Percentiles rank a stretch among this genome's conserved stretches.
Conservation (phyloP, 2,888 invertebrate genomes). For the Sphinx pinastri region DNA sequence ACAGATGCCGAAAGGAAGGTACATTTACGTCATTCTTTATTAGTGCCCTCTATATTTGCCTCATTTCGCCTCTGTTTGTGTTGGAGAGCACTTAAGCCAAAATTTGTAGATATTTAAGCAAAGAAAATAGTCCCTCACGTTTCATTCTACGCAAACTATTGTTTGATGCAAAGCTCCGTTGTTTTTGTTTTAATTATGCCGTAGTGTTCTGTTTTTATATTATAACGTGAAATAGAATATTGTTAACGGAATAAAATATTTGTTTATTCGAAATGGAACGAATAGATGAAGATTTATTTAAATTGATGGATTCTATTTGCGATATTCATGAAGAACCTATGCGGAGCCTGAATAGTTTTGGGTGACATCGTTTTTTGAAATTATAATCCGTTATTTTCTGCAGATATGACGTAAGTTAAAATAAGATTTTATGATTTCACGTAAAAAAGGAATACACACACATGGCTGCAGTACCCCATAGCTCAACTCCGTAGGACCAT, state of each 20-base stretch:
- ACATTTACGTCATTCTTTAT: constrained; percentile 23
- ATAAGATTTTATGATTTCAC: too few relatives aligned
- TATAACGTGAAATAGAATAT: constrained; percentile 7
- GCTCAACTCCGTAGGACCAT: too few relatives aligned
- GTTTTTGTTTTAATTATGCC: constrained; percentile 3
- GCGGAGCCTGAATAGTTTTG: background rate
- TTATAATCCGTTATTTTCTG: background rate
- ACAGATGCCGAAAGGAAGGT: constrained; percentile 14
- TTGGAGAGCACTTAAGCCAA: constrained; percentile 8
- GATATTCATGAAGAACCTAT: constrained; percentile 6
- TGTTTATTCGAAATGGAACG: background rate
- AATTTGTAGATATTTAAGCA: constrained; percentile 17
- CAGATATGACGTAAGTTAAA: too few relatives aligned
- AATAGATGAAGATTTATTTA: constrained; percentile 18
- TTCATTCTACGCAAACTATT: constrained; percentile 5
- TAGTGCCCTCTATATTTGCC: constrained; percentile 19
- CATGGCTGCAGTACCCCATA: too few relatives aligned
- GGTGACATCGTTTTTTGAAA: background rate
- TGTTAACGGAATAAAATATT: constrained; percentile 10
- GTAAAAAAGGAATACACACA: too few relatives aligned
- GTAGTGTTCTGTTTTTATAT: background rate
- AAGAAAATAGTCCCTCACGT: background rate
- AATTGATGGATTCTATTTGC: constrained; percentile 4
- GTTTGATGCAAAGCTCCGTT: constrained; percentile 1
- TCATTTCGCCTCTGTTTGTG: constrained; percentile 22